Evolutionary conservation across 1,140 invertebrate species (phyloP).

Genomic region (Cydia strobilella): DNA sequence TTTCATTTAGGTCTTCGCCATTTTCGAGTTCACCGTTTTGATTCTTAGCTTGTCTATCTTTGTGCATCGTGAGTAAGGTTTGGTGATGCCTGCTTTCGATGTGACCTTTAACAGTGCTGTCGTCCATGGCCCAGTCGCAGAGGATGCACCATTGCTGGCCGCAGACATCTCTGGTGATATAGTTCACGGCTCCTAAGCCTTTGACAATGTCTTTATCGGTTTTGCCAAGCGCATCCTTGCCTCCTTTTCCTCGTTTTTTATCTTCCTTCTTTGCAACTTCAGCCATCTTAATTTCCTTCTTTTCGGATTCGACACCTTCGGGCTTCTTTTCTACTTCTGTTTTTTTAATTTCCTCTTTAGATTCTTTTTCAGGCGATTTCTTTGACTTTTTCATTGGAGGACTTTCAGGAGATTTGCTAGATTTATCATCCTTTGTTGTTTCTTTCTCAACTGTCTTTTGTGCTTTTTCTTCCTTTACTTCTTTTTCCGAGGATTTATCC

Average conservation of each 20-base stretch:
- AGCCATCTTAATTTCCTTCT: neutral
- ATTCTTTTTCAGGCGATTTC: neutral
- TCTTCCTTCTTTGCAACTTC: conserved; percentile 7
- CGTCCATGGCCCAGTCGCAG: conserved; percentile 39
- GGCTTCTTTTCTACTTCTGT: conserved; percentile 28
- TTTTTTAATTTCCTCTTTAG: conserved; percentile 8
- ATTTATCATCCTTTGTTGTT: neutral
- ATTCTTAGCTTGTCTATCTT: conserved; percentile 34
- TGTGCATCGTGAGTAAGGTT: conserved; percentile 42
- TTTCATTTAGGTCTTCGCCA: conserved; percentile 24
- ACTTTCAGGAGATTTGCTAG: neutral
- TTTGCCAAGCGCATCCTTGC: conserved; percentile 7
- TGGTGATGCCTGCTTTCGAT: conserved; percentile 38
- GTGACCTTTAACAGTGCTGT: conserved; percentile 19
- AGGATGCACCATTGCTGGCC: conserved; percentile 38
- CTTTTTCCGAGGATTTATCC: neutral
- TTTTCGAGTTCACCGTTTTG: conserved; percentile 16
- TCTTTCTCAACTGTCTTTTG: neutral
- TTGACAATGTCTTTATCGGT: conserved; percentile 38
- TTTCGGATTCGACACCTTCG: neutral
- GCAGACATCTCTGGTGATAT: conserved; percentile 33
- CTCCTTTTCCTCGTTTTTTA: neutral
- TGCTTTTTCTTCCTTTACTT: conserved; percentile 9
- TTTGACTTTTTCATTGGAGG: conserved; percentile 1
- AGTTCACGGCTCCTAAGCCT: conserved; percentile 36